A percentile compares a stretch with the other conserved stretches of the same genome.
Conservation (phyloP, 2,797 vertebrate genomes). For the Sciaenops ocellatus region DNA sequence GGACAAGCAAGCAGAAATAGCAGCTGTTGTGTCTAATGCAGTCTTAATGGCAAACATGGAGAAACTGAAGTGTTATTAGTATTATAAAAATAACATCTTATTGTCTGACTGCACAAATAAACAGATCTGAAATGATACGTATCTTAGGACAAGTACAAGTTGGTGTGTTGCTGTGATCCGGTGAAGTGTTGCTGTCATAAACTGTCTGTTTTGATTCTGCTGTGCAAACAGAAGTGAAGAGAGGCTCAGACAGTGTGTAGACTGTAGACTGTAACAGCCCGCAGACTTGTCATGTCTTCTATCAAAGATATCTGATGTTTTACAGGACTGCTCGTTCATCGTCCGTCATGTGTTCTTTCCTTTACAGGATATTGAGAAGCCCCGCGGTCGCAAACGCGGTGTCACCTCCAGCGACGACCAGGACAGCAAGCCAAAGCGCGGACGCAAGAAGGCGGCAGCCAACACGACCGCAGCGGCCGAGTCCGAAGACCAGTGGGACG, state of each 20-base stretch:
- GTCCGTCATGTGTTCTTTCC: background rate
- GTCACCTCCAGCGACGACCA: slow-evolving; percentile 89
- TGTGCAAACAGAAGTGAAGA: slow-evolving; percentile 64
- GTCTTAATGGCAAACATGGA: background rate
- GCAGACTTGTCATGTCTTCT: background rate
- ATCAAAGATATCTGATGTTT: background rate
- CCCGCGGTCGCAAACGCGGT: slow-evolving; percentile 91
- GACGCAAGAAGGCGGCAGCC: slow-evolving; percentile 90
- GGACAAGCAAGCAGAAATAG: background rate
- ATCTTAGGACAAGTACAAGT: background rate
- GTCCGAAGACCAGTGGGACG: slow-evolving; percentile 90
- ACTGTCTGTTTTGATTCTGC: slow-evolving; percentile 56
- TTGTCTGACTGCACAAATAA: background rate
- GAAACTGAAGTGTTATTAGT: background rate
- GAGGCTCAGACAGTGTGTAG: slow-evolving; percentile 40
- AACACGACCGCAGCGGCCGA: slow-evolving; percentile 81
- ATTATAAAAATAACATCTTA: background rate
- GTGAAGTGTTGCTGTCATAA: slow-evolving; percentile 56
- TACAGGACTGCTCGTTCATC: background rate
- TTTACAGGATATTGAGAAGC: slow-evolving; percentile 90
- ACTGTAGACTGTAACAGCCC: slow-evolving; percentile 20
- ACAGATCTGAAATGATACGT: slow-evolving; percentile 18
- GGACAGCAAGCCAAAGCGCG: slow-evolving; percentile 92
- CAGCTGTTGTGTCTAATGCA: background rate
- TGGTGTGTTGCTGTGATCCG: slow-evolving; percentile 46